Evolutionary conservation across 2,797 vertebrate genomes (phyloP), one percentile per base, ranked within the genome.

Genomic region (Sebastes flavidus): DNA sequence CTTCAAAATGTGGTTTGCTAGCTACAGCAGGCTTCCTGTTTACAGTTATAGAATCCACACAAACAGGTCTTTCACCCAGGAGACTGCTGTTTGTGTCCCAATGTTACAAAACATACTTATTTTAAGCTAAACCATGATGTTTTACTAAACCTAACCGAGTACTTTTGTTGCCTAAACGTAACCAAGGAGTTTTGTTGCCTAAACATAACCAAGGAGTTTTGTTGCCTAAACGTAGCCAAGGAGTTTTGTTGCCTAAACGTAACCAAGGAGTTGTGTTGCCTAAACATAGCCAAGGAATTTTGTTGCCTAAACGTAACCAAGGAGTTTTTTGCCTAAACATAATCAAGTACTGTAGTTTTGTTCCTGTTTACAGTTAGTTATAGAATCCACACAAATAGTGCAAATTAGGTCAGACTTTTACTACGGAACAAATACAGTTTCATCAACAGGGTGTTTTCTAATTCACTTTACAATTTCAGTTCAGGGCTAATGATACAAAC

Each of bases 161-260:
- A 42, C 13, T 42, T 42, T 42, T 42, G 38, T 38, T 38, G 36
- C 36, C 10, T 12, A 36, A 36, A 1, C 10, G 3, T 36, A 34
- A 34, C 34, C 10, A 34, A 34, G 10, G 0, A 34, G 0, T 34
- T 34, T 0, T 34, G 32, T 34, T 34, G 36, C 12, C 36, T 36
- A 4, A 36, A 12, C 34, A 0, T 12, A 36, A 4, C 34, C 34
- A 11, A 34, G 10, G 0, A 34, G 10, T 4, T 34, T 1, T 34
- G 36, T 38, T 38, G 36, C 36, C 34, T 11, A 11, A 34, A 34
- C 34, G 0, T 9, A 34, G 4, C 32, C 32, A 10, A 10, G 9
- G 0, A 34, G 8, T 1, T 34, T 1, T 34, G 32, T 34, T 34
- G 32, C 30, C 32, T 34, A 11, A 34, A 34, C 10, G 1, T 36